Percentiles rank a stretch among this genome's conserved stretches.
Conservation (phyloP, 2,888 invertebrate genomes). For the Cataglyphis livida region DNA sequence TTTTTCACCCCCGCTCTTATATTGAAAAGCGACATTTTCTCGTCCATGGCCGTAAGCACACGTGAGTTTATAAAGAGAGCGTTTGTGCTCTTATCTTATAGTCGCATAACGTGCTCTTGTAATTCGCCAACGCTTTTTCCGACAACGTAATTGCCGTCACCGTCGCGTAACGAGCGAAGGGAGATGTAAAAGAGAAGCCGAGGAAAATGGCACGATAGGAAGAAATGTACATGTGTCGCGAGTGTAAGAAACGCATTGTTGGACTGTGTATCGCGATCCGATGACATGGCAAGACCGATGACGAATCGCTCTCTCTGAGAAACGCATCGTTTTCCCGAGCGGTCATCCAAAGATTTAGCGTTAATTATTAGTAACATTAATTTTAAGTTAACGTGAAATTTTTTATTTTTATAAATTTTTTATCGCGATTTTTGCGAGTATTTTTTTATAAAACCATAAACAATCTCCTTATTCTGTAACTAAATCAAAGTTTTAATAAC, state of each 20-base stretch:
- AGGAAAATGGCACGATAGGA: conserved; percentile 14
- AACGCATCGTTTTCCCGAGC: background rate
- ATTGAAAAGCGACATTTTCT: conserved; percentile 53
- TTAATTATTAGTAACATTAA: background rate
- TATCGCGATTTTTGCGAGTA: no score
- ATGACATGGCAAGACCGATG: conserved; percentile 54
- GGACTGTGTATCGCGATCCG: conserved; percentile 77
- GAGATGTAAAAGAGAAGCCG: conserved; percentile 28
- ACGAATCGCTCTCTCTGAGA: conserved; percentile 62
- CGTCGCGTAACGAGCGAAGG: conserved; percentile 35
- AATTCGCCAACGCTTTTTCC: conserved; percentile 79
- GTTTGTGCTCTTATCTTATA: conserved; percentile 53
- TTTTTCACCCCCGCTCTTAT: background rate
- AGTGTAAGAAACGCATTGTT: conserved; percentile 81
- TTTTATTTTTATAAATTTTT: no score
- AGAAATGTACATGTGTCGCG: conserved; percentile 44
- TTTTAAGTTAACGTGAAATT: no score
- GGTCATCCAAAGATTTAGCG: background rate
- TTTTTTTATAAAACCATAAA: no score
- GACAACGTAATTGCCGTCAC: conserved; percentile 66
- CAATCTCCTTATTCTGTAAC: no score
- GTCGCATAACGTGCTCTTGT: conserved; percentile 73
- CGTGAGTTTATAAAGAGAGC: conserved; percentile 55
- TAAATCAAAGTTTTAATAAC: no score
- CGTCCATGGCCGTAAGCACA: conserved; percentile 16